Evolutionary conservation across 2,888 invertebrate genomes (phyloP).

Genomic region (Allacma fusca): DNA sequence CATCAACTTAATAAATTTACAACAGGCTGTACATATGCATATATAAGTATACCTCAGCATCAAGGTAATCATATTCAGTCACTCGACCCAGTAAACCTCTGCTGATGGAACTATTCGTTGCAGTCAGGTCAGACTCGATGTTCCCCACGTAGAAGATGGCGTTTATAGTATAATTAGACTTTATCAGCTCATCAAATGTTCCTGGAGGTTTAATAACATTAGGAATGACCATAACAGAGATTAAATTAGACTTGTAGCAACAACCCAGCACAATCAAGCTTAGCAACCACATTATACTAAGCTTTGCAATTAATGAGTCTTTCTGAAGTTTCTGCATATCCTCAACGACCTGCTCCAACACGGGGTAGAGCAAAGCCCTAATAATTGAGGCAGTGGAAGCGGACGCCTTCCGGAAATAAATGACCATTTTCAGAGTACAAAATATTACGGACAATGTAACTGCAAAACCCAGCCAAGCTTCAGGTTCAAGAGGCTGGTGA

Average conservation of each 20-base stretch:
- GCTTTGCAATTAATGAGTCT: too few species aligned
- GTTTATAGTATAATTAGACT: slow-evolving; percentile 23
- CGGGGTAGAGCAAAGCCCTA: not conserved
- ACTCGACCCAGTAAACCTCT: not conserved
- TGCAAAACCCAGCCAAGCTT: slow-evolving; percentile 1
- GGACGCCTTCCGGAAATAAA: not conserved
- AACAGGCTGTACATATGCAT: too few species aligned
- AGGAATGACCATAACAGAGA: slow-evolving; percentile 18
- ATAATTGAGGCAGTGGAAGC: not conserved
- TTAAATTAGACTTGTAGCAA: slow-evolving; percentile 28
- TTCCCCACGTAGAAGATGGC: slow-evolving; percentile 16
- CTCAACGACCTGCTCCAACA: slow-evolving; percentile 16
- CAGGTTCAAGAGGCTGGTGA: not conserved
- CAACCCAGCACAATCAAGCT: slow-evolving; percentile 23
- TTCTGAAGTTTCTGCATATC: not conserved
- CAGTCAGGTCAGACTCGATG: not conserved
- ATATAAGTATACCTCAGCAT: too few species aligned
- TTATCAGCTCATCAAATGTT: slow-evolving; percentile 27
- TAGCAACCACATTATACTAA: not conserved
- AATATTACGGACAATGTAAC: not conserved
- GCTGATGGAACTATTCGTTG: not conserved
- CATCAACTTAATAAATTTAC: too few species aligned
- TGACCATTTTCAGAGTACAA: not conserved
- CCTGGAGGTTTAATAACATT: not conserved
- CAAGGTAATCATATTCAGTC: too few species aligned